Percentiles rank a stretch among this genome's conserved stretches.
Evolutionary conservation across 2,888 invertebrate species (phyloP).

Genomic region (Trachelus tabidus): DNA sequence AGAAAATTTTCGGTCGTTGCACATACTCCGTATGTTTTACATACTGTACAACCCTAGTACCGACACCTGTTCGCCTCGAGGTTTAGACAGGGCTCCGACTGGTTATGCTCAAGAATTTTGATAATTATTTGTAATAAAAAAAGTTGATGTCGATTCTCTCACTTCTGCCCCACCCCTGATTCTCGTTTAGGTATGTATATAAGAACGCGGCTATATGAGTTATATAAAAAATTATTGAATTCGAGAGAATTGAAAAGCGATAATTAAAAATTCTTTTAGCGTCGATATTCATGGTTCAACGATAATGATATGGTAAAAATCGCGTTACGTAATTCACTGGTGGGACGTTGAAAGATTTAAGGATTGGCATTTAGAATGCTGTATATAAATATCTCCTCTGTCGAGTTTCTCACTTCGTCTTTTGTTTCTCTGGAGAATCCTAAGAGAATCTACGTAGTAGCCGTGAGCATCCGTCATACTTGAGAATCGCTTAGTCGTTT

Average conservation of each 20-base stretch:
- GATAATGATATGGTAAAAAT: background rate
- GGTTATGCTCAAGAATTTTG: background rate
- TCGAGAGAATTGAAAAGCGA: background rate
- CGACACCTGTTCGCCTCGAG: background rate
- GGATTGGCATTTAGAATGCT: too few species aligned
- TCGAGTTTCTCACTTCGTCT: too few species aligned
- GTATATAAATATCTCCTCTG: too few species aligned
- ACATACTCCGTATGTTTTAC: background rate
- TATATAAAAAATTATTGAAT: background rate
- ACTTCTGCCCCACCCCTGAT: too few species aligned
- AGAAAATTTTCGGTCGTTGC: background rate
- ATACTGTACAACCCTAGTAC: background rate
- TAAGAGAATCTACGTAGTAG: slow-evolving; percentile 3
- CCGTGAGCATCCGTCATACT: slow-evolving; percentile 42
- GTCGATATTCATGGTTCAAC: background rate
- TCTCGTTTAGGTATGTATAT: background rate
- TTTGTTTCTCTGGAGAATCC: too few species aligned
- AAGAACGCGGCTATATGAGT: background rate
- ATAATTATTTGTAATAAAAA: background rate
- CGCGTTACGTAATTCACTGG: background rate
- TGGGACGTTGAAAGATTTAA: too few species aligned
- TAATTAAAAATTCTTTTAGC: background rate
- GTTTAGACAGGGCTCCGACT: background rate
- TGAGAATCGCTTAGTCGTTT: slow-evolving; percentile 40
- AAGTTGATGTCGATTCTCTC: too few species aligned